phyloP scores from a whole-genome alignment of 2,888 invertebrate genomes.

The Polydrusus cervinus region DNA sequence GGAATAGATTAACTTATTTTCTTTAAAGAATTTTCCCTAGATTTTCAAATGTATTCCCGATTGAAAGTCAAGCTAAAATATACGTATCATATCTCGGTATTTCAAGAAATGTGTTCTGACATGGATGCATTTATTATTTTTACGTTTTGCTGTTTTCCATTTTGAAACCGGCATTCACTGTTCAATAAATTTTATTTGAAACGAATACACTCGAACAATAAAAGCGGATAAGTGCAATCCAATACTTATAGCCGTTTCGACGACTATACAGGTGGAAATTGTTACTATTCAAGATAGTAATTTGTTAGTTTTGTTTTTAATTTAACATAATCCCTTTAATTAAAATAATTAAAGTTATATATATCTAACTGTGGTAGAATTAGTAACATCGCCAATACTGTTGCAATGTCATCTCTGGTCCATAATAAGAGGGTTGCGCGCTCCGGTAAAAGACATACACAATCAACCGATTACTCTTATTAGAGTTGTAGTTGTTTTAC shows the following conservation, averaged over 20 bases:
- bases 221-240: slow-evolving; percentile 30
- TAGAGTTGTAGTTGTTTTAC: too few species aligned
- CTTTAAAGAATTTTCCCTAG: too few species aligned
- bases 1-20: too few species aligned
- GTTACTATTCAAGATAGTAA: too few species aligned
- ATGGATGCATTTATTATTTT: slow-evolving; percentile 13
- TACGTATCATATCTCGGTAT: not conserved
- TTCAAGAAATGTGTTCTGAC: not conserved
- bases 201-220: slow-evolving; percentile 34
- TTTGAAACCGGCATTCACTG: slow-evolving; percentile 8
- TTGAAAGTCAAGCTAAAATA: not conserved
- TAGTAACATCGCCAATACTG: too few species aligned
- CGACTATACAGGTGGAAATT: slow-evolving; percentile 10
- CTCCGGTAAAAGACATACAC: too few species aligned
- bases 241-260: slow-evolving; percentile 32
- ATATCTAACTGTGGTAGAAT: too few species aligned
- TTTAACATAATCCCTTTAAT: too few species aligned
- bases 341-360: too few species aligned
- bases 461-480: too few species aligned
- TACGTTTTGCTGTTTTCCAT: slow-evolving; percentile 9
- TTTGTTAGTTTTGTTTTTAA: slow-evolving; percentile 19
- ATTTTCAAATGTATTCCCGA: not conserved
- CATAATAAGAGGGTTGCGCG: too few species aligned
- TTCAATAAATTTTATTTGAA: slow-evolving; percentile 36
- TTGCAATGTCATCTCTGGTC: too few species aligned